These are phyloP conservation scores for Opisthograptis luteolata DNA, from an alignment of 2,888 invertebrate genomes.

Conservation along the genomic window DNA sequence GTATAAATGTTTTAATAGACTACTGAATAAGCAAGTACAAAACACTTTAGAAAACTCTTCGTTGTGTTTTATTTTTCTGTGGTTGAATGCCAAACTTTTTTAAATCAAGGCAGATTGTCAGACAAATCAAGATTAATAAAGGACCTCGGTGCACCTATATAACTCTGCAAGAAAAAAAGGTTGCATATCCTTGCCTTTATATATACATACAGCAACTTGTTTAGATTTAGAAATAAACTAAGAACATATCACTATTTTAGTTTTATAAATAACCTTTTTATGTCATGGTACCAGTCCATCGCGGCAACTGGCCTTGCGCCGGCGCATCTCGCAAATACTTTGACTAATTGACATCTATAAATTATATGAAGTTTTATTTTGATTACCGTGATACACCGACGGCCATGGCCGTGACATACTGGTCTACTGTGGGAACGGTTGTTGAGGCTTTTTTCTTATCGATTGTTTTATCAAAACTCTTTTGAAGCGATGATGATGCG, in stretches of 20 bases:
- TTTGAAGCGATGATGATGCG: no score
- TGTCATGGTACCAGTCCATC: slow-evolving; percentile 17
- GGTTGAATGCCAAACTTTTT: neutral
- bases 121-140: no score
- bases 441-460: no score
- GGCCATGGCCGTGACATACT: slow-evolving; percentile 39
- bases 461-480: no score
- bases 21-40: slow-evolving; percentile 18
- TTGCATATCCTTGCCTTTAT: no score
- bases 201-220: no score
- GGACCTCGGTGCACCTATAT: no score
- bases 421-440: slow-evolving; percentile 20
- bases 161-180: no score
- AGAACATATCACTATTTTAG: no score
- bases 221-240: no score
- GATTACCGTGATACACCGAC: slow-evolving; percentile 30
- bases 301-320: slow-evolving; percentile 41
- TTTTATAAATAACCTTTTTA: neutral
- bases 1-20: slow-evolving; percentile 28
- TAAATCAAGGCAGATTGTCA: no score
- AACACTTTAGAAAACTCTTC: neutral
- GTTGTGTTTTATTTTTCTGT: neutral
- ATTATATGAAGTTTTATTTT: slow-evolving; percentile 23
- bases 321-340: slow-evolving; percentile 44
- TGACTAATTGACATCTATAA: slow-evolving; percentile 43